These are phyloP conservation scores for Halictus rubicundus DNA, from an alignment of 1,140 invertebrate genomes.

Conservation along the genomic window DNA sequence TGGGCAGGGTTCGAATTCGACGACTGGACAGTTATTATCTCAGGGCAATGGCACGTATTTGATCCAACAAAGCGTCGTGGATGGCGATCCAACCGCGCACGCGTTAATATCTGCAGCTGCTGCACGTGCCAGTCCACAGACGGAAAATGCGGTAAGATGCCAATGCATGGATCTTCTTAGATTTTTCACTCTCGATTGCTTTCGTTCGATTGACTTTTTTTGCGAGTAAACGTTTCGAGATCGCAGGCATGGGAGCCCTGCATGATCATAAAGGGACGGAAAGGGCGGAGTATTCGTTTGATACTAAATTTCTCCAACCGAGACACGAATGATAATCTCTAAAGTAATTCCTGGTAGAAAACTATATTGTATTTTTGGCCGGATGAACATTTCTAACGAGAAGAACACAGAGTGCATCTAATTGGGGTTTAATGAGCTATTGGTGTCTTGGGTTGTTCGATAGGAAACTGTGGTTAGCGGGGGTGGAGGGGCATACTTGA, in stretches of 20 bases:
- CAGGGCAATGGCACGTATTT: conserved; percentile 82
- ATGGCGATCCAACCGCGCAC: conserved; percentile 81
- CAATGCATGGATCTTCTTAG: conserved; percentile 31
- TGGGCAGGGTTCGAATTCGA: conserved; percentile 79
- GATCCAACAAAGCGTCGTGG: conserved; percentile 85
- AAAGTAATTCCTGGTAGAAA: background rate
- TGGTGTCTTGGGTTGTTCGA: conserved; percentile 78
- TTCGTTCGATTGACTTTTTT: conserved; percentile 12
- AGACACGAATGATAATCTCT: background rate
- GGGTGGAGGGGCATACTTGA: conserved; percentile 84
- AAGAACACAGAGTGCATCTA: background rate
- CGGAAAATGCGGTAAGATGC: conserved; percentile 82
- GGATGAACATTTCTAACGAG: background rate
- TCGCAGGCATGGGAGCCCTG: conserved; percentile 51
- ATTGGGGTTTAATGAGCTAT: conserved; percentile 75
- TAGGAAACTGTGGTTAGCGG: conserved; percentile 80
- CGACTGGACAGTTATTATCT: conserved; percentile 82
- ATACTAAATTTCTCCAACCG: background rate
- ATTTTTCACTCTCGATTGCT: conserved; percentile 17
- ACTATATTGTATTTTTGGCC: background rate
- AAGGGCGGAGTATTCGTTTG: background rate
- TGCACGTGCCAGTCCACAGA: conserved; percentile 87
- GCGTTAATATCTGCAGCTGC: conserved; percentile 82
- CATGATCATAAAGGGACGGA: conserved; percentile 40
- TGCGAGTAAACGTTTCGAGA: conserved; percentile 1